phyloP scores from a whole-genome alignment of 2,113 vertebrate genomes.

The Piaya cayana region DNA sequence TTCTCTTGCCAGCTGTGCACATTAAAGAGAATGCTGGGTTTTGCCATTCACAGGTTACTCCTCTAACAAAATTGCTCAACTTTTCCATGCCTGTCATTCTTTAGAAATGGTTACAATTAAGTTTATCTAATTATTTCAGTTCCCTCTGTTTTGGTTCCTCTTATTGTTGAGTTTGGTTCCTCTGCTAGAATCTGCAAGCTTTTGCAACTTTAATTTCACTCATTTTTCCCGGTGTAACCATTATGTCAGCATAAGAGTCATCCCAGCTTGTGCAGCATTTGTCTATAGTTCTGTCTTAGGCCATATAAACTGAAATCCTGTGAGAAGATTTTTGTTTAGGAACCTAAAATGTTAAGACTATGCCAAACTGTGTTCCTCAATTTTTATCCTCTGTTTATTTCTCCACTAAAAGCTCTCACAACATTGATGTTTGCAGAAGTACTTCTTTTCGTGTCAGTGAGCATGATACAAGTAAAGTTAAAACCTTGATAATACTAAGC shows the following conservation, averaged over 20 bases:
- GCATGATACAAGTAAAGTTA: neutral
- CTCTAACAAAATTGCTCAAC: neutral
- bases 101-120: slow-evolving; percentile 1
- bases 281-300: neutral
- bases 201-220: neutral
- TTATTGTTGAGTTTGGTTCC: neutral
- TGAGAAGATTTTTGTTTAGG: neutral
- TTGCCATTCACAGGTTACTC: neutral
- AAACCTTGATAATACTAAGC: neutral
- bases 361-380: neutral
- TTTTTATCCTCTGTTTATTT: slow-evolving; percentile 2
- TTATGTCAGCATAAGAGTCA: slow-evolving; percentile 1
- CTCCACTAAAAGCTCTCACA: neutral
- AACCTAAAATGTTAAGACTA: neutral
- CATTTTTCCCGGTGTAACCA: fast-evolving
- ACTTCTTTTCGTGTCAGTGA: neutral
- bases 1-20: neutral
- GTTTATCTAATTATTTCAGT: slow-evolving; percentile 16
- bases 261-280: neutral
- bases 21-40: neutral
- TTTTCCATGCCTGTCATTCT: neutral
- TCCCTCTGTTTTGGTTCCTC: slow-evolving; percentile 9
- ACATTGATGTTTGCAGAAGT: neutral
- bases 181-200: neutral
- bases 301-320: neutral